A percentile compares a stretch with the other conserved stretches of the same genome.
phyloP scores from a whole-genome alignment of 2,888 invertebrate genomes.

The Parochlus steinenii region DNA sequence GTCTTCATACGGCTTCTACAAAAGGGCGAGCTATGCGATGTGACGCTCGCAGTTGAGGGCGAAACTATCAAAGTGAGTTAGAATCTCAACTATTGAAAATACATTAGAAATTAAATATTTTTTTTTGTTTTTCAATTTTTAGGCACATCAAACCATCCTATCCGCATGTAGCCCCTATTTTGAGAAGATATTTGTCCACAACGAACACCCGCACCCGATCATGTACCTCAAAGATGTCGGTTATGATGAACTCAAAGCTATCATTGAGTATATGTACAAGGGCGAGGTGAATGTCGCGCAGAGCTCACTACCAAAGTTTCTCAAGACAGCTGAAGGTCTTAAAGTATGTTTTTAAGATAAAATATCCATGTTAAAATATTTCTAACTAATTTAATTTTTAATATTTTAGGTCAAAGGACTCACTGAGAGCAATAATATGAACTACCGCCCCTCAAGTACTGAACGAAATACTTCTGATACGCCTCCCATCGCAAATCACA shows the following conservation, averaged over 20 bases:
- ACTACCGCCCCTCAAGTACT: constrained; percentile 29
- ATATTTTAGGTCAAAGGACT: constrained; percentile 47
- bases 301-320: constrained; percentile 76
- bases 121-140: constrained; percentile 23
- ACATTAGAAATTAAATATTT: constrained; percentile 1
- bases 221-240: constrained; percentile 86
- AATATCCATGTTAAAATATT: not conserved
- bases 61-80: constrained; percentile 58
- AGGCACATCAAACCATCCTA: constrained; percentile 84
- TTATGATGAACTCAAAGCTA: constrained; percentile 74
- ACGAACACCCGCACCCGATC: constrained; percentile 78
- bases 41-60: constrained; percentile 82
- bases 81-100: not conserved
- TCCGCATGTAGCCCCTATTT: constrained; percentile 91
- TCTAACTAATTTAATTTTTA: constrained; percentile 5
- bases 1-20: constrained; percentile 74
- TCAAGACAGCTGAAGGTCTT: constrained; percentile 81
- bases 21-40: constrained; percentile 81
- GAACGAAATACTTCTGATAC: constrained; percentile 27
- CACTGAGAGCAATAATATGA: constrained; percentile 61
- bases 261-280: constrained; percentile 87
- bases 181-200: constrained; percentile 78
- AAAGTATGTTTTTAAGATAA: constrained; percentile 51
- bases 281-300: constrained; percentile 83
- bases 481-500: constrained; percentile 18